Base-by-base conservation (phyloP, 2,113 vertebrate species). In the Sinocyclocheilus grahami region DNA sequence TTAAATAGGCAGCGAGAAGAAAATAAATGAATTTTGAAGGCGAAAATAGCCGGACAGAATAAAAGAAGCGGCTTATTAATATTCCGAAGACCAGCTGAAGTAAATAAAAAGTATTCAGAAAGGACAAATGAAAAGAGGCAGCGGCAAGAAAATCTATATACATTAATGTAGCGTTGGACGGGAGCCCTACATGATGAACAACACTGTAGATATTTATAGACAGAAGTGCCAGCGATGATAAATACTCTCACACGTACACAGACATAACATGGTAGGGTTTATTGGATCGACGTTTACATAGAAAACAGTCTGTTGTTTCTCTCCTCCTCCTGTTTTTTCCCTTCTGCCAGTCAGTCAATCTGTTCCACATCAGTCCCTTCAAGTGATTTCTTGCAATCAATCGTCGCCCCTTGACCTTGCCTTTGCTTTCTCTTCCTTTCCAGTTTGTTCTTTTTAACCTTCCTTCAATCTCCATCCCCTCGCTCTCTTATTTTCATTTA, bases 351-450 rank as follows among this genome's bases (percentile, higher is more conserved):
- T 78, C 79, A n/a, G 78, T 74, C 83, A 82, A 87, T 86, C 87
- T 69, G 78, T 58, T 85, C 48, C 86, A 83, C 82, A 83, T 87
- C 80, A 80, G 83, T 83, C 83, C 81, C 78, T 90, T 94, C 62
- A 83, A 92, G 83, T 88, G 90, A 0, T 87, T 92, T 84, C 94
- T 4, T 94, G 94, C 58, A 95, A 93, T 87, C 91, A 94, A 33
- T 20, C 78, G 24, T 81, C 37, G 8, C 46, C 14, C 22, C 78
- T 81, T 81, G 78, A 71, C 46, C 81, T 71, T 71, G 42, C 87
- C 94, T 95, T 94, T 93, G 95, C 89, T 95, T 94, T 94, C 93
- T 94, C 90, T 95, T 92, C 0, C 87, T 91, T 60, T 89, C 89
- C 0, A 94, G 92, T 90, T 92, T 93, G 74, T 93, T 80, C 48